Evolutionary conservation across 2,797 vertebrate species (phyloP).

Genomic region (Steatocranus sp.): DNA sequence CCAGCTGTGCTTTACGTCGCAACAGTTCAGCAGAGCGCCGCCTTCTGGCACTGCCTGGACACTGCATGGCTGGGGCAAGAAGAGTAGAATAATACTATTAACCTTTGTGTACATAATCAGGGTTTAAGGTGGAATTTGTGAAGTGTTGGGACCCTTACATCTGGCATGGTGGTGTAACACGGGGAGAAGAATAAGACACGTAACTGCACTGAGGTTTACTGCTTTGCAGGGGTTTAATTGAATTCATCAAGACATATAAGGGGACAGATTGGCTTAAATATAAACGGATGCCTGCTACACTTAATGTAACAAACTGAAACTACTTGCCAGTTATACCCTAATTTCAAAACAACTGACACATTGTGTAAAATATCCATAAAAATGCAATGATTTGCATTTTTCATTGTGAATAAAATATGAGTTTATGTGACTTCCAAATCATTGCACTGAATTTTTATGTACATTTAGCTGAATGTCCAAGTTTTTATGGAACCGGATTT

Average conservation of each 20-base stretch:
- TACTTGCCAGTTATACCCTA: neutral
- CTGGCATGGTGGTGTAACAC: neutral
- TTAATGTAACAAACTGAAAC: neutral
- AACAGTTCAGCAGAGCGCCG: conserved; percentile 66
- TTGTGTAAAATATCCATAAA: neutral
- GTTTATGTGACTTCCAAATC: neutral
- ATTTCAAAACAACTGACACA: neutral
- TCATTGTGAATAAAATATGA: neutral
- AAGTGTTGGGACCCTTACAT: neutral
- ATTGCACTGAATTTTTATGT: neutral
- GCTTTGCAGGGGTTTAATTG: neutral
- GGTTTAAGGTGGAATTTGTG: neutral
- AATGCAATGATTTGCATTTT: neutral
- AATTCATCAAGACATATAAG: neutral
- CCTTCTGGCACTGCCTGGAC: conserved; percentile 46
- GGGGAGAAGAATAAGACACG: rapidly evolving
- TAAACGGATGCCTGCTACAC: neutral
- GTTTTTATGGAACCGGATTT: neutral
- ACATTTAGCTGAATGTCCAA: neutral
- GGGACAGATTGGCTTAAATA: neutral
- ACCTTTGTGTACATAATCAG: neutral
- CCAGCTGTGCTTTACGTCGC: conserved; percentile 55
- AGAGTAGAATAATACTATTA: neutral
- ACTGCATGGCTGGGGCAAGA: conserved; percentile 41
- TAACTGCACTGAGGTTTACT: neutral